Conservation (phyloP, 1,140 invertebrate genomes). For the Macrotrachela quadricornifera region DNA sequence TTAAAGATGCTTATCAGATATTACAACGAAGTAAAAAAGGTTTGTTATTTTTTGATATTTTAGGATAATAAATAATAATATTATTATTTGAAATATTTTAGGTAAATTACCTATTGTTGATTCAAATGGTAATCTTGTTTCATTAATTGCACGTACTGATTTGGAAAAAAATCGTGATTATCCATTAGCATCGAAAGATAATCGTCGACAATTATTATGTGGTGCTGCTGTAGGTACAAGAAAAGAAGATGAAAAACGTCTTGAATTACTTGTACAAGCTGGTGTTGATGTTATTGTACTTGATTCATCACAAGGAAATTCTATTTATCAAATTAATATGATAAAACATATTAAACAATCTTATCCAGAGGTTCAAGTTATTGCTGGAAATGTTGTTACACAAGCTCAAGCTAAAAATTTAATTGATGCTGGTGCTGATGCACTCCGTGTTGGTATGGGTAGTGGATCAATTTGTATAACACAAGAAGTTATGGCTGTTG, state of each 20-base stretch:
- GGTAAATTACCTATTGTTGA: conserved; percentile 76
- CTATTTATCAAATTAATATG: conserved; percentile 82
- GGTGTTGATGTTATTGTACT: conserved; percentile 93
- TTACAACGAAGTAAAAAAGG: conserved; percentile 59
- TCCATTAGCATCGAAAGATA: conserved; percentile 86
- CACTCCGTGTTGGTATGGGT: conserved; percentile 86
- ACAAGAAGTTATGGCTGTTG: conserved; percentile 98
- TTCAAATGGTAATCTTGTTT: conserved; percentile 52
- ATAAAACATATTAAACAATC: conserved; percentile 70
- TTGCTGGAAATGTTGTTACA: conserved; percentile 93
- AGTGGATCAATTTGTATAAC: conserved; percentile 97
- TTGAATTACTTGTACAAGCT: conserved; percentile 54
- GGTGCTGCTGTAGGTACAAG: conserved; percentile 77
- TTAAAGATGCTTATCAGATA: conserved; percentile 76
- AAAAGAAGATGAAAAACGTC: conserved; percentile 52
- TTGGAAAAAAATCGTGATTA: conserved; percentile 89
- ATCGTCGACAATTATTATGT: conserved; percentile 83
- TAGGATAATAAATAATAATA: no score
- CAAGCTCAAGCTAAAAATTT: conserved; percentile 80
- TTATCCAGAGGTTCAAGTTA: conserved; percentile 71
- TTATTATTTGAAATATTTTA: no score
- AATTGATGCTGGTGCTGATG: conserved; percentile 89
- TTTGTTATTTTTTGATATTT: no score
- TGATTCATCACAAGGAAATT: conserved; percentile 96
- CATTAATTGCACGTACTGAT: conserved; percentile 88